Percentiles rank a stretch among this genome's conserved stretches.
These are phyloP conservation scores for Adoxophyes honmai DNA, from an alignment of 1,140 invertebrate species.

Conservation along the genomic window DNA sequence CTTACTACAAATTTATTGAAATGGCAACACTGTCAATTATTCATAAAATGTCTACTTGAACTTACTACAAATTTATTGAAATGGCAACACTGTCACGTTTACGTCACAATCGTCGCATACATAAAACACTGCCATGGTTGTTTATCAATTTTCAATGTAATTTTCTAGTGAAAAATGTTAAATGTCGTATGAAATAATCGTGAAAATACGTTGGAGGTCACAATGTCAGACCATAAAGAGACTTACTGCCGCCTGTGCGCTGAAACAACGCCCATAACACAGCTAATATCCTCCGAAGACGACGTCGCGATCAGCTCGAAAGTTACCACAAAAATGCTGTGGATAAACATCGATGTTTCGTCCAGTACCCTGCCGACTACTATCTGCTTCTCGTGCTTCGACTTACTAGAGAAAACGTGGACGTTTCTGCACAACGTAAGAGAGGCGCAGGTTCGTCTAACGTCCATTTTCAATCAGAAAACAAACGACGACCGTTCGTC, in stretches of 20 bases:
- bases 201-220: conserved; percentile 16
- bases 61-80: not conserved
- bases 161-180: conserved; percentile 16
- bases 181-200: conserved; percentile 18
- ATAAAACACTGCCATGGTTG: conserved; percentile 21
- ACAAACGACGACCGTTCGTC: conserved; percentile 17
- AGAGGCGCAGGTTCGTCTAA: conserved; percentile 52
- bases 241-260: conserved; percentile 62
- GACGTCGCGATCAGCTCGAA: conserved; percentile 54
- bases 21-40: not conserved
- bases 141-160: conserved; percentile 27
- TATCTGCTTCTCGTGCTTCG: conserved; percentile 67
- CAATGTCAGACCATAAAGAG: conserved; percentile 47
- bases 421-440: conserved; percentile 54
- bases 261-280: conserved; percentile 45
- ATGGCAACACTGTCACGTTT: conserved; percentile 15
- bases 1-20: not conserved
- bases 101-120: conserved; percentile 19
- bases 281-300: conserved; percentile 50
- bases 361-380: conserved; percentile 47
- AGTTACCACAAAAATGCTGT: conserved; percentile 55
- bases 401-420: conserved; percentile 61
- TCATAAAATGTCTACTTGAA: not conserved
- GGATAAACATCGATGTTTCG: conserved; percentile 64
- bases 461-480: conserved; percentile 40